phyloP scores from a whole-genome alignment of 2,888 invertebrate species.

The Drosophila neonasuta region DNA sequence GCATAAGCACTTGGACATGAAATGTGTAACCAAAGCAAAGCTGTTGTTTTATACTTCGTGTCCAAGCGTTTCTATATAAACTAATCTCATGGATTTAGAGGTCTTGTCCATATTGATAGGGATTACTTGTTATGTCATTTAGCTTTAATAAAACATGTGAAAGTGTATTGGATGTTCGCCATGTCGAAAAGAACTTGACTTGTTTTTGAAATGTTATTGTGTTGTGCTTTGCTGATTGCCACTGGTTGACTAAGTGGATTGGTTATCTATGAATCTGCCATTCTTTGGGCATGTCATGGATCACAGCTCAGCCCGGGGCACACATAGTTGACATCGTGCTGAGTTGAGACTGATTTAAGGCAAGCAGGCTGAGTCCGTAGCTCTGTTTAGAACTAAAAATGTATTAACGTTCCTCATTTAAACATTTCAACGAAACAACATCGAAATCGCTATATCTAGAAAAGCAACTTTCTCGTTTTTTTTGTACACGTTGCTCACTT shows the following conservation, averaged over 20 bases:
- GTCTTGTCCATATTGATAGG: too few relatives aligned
- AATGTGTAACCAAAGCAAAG: not conserved
- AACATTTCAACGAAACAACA: slow-evolving; percentile 1
- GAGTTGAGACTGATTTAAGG: slow-evolving; percentile 1
- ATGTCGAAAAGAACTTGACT: not conserved
- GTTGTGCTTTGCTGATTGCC: slow-evolving; percentile 22
- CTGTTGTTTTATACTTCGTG: not conserved
- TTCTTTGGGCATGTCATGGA: slow-evolving; percentile 7
- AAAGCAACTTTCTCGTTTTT: slow-evolving; percentile 16
- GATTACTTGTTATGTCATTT: too few relatives aligned
- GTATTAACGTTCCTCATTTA: slow-evolving; percentile 8
- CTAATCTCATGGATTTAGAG: too few relatives aligned
- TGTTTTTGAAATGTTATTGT: slow-evolving; percentile 39
- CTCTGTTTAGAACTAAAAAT: slow-evolving; percentile 1
- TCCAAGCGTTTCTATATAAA: too few relatives aligned
- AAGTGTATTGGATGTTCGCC: not conserved
- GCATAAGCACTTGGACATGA: not conserved
- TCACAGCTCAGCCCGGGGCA: not conserved
- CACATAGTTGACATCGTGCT: not conserved
- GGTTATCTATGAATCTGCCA: slow-evolving; percentile 1
- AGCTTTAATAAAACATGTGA: not conserved
- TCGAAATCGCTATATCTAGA: slow-evolving; percentile 3
- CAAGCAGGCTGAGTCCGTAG: slow-evolving; percentile 5
- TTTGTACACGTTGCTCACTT: slow-evolving; percentile 13
- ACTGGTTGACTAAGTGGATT: slow-evolving; percentile 34